These are phyloP conservation scores for Clepsis dumicolana DNA, from an alignment of 2,888 invertebrate genomes.

Conservation along the genomic window DNA sequence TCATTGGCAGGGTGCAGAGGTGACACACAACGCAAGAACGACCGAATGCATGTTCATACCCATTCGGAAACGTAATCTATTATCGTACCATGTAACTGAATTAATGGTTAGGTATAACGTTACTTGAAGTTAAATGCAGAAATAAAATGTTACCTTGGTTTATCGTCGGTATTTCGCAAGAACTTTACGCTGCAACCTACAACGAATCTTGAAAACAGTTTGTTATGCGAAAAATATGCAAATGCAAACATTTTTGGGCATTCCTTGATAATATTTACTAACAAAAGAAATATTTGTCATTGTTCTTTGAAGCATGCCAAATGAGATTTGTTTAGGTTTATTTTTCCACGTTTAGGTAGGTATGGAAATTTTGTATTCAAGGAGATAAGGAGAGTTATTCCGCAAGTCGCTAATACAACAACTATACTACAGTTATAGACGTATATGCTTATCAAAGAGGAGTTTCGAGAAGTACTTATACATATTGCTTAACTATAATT, in stretches of 20 bases:
- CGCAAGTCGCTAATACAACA: no score
- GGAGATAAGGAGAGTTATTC: no score
- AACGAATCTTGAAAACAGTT: not conserved
- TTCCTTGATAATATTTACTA: not conserved
- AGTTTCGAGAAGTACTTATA: no score
- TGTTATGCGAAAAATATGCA: not conserved
- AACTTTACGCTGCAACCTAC: not conserved
- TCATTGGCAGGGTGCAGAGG: no score
- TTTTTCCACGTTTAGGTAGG: not conserved
- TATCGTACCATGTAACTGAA: no score
- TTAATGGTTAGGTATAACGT: not conserved
- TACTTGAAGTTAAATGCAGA: not conserved
- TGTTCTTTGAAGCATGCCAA: not conserved
- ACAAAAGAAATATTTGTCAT: not conserved
- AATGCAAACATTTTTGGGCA: not conserved
- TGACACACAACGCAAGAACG: no score
- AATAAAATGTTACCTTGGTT: not conserved
- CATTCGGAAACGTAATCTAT: no score
- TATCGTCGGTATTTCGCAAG: not conserved
- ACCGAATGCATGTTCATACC: no score
- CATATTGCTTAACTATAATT: no score
- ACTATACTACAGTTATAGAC: no score
- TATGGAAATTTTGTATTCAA: not conserved
- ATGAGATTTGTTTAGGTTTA: not conserved
- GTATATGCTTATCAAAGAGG: no score